Conservation (phyloP, 2,888 invertebrate species). For the Marasmarcha lunaedactyla region DNA sequence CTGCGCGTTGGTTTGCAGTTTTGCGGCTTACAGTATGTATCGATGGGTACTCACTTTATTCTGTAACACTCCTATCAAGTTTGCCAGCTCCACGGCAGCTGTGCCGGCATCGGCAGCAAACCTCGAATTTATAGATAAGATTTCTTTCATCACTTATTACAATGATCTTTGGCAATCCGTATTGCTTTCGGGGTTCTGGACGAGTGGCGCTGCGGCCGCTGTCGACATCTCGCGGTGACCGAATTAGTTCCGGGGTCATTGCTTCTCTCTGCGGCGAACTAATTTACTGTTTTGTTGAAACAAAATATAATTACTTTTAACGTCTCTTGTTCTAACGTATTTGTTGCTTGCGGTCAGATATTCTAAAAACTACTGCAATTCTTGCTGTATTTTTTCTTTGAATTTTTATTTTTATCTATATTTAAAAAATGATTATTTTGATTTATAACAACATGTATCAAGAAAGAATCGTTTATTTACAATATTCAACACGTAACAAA, state of each 20-base stretch:
- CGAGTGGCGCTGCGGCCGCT: slow-evolving; percentile 40
- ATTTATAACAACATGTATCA: too few relatives aligned
- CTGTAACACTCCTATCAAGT: too few relatives aligned
- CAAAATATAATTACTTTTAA: too few relatives aligned
- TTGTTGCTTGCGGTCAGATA: too few relatives aligned
- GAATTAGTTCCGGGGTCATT: slow-evolving; percentile 39
- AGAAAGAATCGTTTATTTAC: slow-evolving; percentile 41
- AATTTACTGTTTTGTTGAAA: neutral
- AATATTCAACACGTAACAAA: slow-evolving; percentile 30
- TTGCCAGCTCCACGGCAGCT: neutral
- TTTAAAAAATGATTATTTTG: too few relatives aligned
- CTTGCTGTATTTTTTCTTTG: too few relatives aligned
- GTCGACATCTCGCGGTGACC: slow-evolving; percentile 55
- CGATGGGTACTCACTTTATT: too few relatives aligned
- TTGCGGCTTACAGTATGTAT: too few relatives aligned
- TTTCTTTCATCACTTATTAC: slow-evolving; percentile 60
- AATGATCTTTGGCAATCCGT: slow-evolving; percentile 55
- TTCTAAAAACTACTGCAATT: too few relatives aligned
- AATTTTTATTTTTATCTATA: too few relatives aligned
- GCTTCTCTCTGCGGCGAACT: slow-evolving; percentile 1
- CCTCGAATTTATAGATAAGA: slow-evolving; percentile 62
- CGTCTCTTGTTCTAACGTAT: too few relatives aligned
- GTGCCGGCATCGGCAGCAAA: slow-evolving; percentile 13
- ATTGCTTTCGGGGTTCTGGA: slow-evolving; percentile 59
- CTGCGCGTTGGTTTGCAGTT: too few relatives aligned